Evolutionary conservation across 1,140 invertebrate genomes (phyloP), one percentile per base, ranked within the genome.

Genomic region (Whitmania pigra): DNA sequence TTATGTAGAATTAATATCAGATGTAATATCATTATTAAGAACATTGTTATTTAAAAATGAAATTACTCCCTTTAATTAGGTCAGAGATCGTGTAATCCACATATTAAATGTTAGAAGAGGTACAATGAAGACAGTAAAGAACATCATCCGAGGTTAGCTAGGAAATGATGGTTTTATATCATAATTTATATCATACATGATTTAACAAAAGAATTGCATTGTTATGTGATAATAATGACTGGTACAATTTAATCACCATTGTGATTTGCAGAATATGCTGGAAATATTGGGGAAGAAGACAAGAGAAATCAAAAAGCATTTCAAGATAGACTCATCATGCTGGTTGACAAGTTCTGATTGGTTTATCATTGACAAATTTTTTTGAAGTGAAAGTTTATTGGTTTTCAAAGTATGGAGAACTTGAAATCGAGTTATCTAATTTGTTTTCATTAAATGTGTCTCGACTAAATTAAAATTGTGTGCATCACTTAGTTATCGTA

Each of bases 91-190:
- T 74, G 90, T 96, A 3, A 86, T 90, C 66, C 88, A 93, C 78
- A 93, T 95, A 76, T 82, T 97, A 29, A 93, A 92, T 76, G 85
- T 95, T 74, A 84, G 92, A 74, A 89, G 91, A 72, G 92, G 90
- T 9, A 94, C 92, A 0, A 85, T 96, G 31, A 95, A 94, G 83
- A 92, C 91, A n/a, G 93, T 97, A 72, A 85, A 90, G 75, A 91
- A 93, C 80, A 89, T 95, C 25, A 94, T 96, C 90, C 87, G 93
- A 87, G 90, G 90, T 88, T 81, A 71, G 40, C 76, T 68, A 15
- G 54, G 57, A 36, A 31, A n/a, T 55, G 67, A 43, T 60, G 9
- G 17, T 15, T 66, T 9, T 3, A n/a, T 68, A 20, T 15, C 22
- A 11, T 67, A 25, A 31, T 25, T 27, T 27, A 9, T 31, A 31